Evolutionary conservation across 2,113 vertebrate species (phyloP), one percentile per base, ranked within the genome.

Genomic region (Rhinoptilus africanus): DNA sequence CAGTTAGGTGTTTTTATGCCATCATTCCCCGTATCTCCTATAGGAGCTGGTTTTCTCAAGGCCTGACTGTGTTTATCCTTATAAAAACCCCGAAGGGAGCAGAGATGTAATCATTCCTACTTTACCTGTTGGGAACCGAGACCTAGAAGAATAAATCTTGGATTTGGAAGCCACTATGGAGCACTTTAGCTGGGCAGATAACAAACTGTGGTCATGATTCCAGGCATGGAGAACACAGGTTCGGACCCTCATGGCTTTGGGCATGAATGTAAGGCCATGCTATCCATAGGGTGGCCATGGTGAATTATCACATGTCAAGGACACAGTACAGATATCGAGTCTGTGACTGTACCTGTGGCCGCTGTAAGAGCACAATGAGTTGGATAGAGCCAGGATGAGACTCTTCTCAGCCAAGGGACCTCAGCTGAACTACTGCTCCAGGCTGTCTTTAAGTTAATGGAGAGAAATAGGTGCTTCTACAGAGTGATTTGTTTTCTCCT

Each of bases 361-460:
- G 43, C 51, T 67, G 37, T 32, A 41, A 74, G 60, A 71, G 22
- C 9, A 67, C 30, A 75, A 9, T 2, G 8, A 12, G 15, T 4
- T 72, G 69, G 51, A 16, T 56, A 94, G 62, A 85, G 71, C 22
- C 57, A 62, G 48, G 77, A 73, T 26, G 48, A 91, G 43, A 41
- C 24, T 57, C 39, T 12, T 68, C 74, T 68, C 74, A 76, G 57
- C 74, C 20, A 41, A 53, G 11, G 32, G 11, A 89, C 57, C 57
- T 88, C 39, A 30, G n/a, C 48, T 93, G 77, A 96, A 73, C 53
- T 79, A 11, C 56, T 39, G 59, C 62, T 79, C 43, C 63, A 85
- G 66, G 39, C 74, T 95, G 69, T 92, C 92, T 93, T 76, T 60
- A 73, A 85, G 60, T n/a, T 95, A 94, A 93, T 96, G 84, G 81